These are phyloP conservation scores for Drosophila formosana DNA, from an alignment of 2,888 invertebrate species.

Conservation along the genomic window DNA sequence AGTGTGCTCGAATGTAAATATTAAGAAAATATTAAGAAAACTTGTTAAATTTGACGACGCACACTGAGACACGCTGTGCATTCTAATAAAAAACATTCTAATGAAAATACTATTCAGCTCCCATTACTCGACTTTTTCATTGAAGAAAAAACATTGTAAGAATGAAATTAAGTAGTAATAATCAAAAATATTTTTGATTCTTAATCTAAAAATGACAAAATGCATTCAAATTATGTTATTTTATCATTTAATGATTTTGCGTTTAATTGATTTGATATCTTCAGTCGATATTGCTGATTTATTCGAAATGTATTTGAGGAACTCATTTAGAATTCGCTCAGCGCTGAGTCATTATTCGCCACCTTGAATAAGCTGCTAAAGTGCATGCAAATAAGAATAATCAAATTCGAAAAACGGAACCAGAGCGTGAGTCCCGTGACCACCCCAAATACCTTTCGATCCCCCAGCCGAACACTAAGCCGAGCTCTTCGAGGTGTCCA, in stretches of 20 bases:
- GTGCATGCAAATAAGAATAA: constrained; percentile 47
- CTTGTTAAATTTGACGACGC: too few relatives aligned
- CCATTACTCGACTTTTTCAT: too few relatives aligned
- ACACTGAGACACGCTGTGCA: too few relatives aligned
- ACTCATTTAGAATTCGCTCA: constrained; percentile 62
- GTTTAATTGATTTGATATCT: background rate
- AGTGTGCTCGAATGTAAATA: too few relatives aligned
- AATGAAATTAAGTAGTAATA: background rate
- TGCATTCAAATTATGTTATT: background rate
- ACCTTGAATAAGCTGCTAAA: constrained; percentile 57
- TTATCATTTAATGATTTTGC: background rate
- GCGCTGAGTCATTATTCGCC: constrained; percentile 58
- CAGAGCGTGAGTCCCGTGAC: background rate
- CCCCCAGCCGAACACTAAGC: background rate
- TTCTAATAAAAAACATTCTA: too few relatives aligned
- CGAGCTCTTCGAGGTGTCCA: background rate
- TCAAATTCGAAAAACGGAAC: constrained; percentile 8
- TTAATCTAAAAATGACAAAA: background rate
- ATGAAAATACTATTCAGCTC: too few relatives aligned
- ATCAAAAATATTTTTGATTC: background rate
- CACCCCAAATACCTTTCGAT: background rate
- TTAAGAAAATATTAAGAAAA: too few relatives aligned
- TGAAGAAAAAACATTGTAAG: too few relatives aligned
- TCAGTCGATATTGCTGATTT: constrained; percentile 19
- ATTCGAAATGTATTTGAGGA: constrained; percentile 21